phyloP scores from a whole-genome alignment of 2,113 vertebrate species.

The Spizaetus ornatus region DNA sequence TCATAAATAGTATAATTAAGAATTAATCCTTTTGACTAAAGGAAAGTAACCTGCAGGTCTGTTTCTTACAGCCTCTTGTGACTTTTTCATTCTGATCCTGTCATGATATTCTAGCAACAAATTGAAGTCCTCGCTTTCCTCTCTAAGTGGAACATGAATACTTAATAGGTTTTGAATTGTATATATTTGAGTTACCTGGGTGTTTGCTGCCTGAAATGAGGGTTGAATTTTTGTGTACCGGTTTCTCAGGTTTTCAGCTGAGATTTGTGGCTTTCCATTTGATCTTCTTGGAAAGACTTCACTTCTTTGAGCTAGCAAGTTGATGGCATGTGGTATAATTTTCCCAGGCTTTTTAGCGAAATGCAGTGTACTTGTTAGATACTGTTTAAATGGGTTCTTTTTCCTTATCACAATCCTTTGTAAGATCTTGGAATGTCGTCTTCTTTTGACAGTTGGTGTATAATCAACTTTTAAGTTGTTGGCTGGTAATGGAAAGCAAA shows the following conservation, averaged over 20 bases:
- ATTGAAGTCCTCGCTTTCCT: not conserved
- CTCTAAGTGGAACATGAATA: not conserved
- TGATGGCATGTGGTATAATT: not conserved
- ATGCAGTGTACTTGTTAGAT: not conserved
- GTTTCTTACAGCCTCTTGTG: not conserved
- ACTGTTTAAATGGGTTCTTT: not conserved
- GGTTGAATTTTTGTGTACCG: not conserved
- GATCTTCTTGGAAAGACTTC: not conserved
- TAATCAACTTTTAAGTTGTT: not conserved
- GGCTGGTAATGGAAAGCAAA: not conserved
- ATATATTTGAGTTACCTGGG: not conserved
- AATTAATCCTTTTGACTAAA: not conserved
- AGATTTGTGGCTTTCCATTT: not conserved
- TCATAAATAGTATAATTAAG: not conserved
- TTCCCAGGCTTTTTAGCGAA: not conserved
- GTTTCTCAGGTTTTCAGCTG: not conserved
- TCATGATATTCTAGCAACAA: not conserved
- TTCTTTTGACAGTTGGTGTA: not conserved
- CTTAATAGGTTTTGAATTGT: not conserved
- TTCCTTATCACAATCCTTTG: not conserved
- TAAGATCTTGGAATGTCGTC: not conserved
- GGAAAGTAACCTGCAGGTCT: rapidly evolving
- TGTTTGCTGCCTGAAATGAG: not conserved
- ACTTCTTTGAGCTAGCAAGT: not conserved
- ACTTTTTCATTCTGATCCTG: not conserved